Base-by-base conservation (phyloP, 2,888 invertebrate species). In the Thymelicus acteon region DNA sequence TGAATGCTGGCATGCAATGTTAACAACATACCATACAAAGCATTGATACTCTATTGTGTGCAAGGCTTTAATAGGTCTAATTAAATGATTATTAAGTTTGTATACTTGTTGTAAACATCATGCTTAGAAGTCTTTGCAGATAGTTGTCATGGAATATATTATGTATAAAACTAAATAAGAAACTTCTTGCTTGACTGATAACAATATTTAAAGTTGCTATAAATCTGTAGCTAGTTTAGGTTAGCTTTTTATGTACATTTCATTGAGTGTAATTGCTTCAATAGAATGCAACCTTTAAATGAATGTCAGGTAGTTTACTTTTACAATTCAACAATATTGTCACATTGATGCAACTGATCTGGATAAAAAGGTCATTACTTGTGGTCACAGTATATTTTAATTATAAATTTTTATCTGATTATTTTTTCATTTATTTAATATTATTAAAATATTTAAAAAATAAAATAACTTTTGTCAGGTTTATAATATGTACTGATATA, bases 1-100 rank as follows among this genome's bases (percentile, higher is more conserved):
- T 60, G 47, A 60, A 19, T 67, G 60, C 60, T 49, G 44, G 40
- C 52, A 67, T 67, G 72, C 72, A 75, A 65, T 74, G 70, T 72
- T 71, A 73, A 67, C n/a, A 62, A 74, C 60, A 71, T 19, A 54
- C 66, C 63, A 54, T 49, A 60, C 49, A 60, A 67, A 24, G 48
- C 49, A 62, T 47, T 72, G 67, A 63, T 71, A 72, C 72, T 70
- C 64, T 72, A 74, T 77, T 79, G 77, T 80, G 70, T 74, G 72
- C 61, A 69, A 60, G 54, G 67, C 63, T 67, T 60, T 77, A 74
- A 73, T 70, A 75, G 73, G 75, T 77, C 67, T 75, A 75, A 75
- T 72, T 52, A 57, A 31, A 67, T 52, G 62, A 49, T 63, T 68
- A 60, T 68, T 63, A 48, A 54, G 13, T 66, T 62, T 64, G 31